Conservation (phyloP, 2,797 vertebrate species). For the Myotis daubentonii region DNA sequence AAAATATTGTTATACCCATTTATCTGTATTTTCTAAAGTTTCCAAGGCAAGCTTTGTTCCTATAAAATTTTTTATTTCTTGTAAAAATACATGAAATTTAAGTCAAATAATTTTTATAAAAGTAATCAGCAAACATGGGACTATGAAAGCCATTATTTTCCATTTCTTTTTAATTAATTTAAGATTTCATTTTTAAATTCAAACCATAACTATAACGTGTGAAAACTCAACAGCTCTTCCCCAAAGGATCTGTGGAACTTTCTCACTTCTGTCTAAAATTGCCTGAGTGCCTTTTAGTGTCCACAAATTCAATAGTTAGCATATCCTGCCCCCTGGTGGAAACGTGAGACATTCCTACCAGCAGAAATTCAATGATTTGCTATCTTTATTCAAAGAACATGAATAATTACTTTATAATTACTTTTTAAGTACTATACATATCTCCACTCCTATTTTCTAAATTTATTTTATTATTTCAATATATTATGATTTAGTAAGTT, state of each 20-base stretch:
- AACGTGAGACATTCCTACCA: background rate
- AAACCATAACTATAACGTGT: background rate
- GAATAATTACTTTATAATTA: background rate
- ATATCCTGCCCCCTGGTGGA: constrained; percentile 81
- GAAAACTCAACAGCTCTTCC: background rate
- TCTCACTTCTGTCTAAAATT: background rate
- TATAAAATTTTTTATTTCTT: background rate
- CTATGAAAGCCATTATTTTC: constrained; percentile 7
- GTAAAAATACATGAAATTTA: background rate
- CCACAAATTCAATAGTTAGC: constrained; percentile 44
- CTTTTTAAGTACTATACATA: background rate
- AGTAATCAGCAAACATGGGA: background rate
- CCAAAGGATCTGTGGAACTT: background rate
- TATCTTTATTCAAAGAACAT: background rate
- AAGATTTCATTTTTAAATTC: constrained; percentile 1
- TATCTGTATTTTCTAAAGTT: background rate
- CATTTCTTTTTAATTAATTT: background rate
- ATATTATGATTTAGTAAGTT: background rate
- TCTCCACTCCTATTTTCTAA: background rate
- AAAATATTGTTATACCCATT: background rate
- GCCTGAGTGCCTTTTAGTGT: too few species aligned
- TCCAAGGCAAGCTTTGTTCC: background rate
- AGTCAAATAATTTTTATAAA: background rate
- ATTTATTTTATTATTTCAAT: background rate
- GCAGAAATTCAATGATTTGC: background rate